Evolutionary conservation across 2,113 vertebrate genomes (phyloP).

Genomic region (Laterallus jamaicensis): DNA sequence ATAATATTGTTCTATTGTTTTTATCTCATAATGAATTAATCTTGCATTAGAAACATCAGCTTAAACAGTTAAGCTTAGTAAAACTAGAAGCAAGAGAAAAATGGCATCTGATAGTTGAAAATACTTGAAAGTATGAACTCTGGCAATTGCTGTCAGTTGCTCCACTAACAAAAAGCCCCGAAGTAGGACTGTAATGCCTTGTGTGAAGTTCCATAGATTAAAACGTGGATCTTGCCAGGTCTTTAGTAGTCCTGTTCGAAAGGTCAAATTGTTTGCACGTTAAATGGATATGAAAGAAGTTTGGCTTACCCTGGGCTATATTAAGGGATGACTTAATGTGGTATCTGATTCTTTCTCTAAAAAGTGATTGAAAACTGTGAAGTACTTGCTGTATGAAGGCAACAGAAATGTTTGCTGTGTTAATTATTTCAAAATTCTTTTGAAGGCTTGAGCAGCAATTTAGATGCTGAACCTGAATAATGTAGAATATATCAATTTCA

Average conservation of each 20-base stretch:
- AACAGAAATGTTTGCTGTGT: neutral
- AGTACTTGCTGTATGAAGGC: neutral
- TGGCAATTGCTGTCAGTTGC: neutral
- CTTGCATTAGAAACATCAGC: neutral
- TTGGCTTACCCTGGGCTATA: conserved; percentile 38
- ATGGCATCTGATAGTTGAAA: neutral
- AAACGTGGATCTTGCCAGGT: conserved; percentile 11
- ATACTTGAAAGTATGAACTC: neutral
- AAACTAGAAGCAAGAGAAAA: neutral
- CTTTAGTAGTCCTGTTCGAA: conserved; percentile 30
- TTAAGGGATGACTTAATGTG: conserved; percentile 20
- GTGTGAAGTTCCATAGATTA: neutral
- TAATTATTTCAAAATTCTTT: neutral
- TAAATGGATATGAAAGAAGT: conserved; percentile 36
- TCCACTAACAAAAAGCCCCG: neutral
- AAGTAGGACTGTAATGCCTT: neutral
- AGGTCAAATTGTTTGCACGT: conserved; percentile 55
- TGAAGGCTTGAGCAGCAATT: neutral
- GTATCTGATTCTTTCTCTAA: neutral
- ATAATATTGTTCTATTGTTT: neutral
- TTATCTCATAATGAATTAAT: neutral
- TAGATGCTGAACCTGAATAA: neutral
- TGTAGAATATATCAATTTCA: neutral
- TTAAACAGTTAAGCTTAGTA: neutral
- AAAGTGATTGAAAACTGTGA: neutral